phyloP scores from a whole-genome alignment of 2,797 vertebrate genomes.

The Lacerta viridis region DNA sequence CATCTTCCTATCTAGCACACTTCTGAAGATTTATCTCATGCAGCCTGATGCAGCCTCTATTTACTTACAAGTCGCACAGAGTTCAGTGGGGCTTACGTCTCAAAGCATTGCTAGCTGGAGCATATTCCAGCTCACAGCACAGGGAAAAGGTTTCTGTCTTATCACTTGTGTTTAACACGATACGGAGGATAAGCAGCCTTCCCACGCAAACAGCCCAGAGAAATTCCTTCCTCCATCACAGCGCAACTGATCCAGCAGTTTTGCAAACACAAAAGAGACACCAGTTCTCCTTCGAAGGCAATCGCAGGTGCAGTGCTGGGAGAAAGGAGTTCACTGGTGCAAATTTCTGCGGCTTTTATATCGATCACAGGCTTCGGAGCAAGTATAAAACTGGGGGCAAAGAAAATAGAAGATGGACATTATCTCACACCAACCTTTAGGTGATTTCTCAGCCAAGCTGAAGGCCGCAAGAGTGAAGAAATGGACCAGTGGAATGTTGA shows the following conservation, averaged over 20 bases:
- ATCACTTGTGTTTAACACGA: slow-evolving; percentile 11
- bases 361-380: neutral
- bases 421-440: slow-evolving; percentile 84
- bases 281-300: slow-evolving; percentile 23
- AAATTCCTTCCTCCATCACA: slow-evolving; percentile 4
- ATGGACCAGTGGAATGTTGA: slow-evolving; percentile 84
- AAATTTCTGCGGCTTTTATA: accelerated
- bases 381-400: slow-evolving; percentile 41
- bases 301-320: neutral
- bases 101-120: neutral
- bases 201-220: neutral
- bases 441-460: slow-evolving; percentile 80
- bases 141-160: neutral
- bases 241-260: accelerated
- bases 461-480: slow-evolving; percentile 82
- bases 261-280: slow-evolving; percentile 27
- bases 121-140: neutral
- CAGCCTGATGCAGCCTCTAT: neutral
- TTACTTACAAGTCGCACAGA: slow-evolving; percentile 4
- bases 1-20: neutral
- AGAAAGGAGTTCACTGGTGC: neutral
- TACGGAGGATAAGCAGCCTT: slow-evolving; percentile 28
- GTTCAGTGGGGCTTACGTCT: neutral
- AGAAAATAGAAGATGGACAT: slow-evolving; percentile 46
- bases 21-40: neutral